Base-by-base conservation (phyloP, 2,888 invertebrate species). In the Ganaspis brasiliensis region DNA sequence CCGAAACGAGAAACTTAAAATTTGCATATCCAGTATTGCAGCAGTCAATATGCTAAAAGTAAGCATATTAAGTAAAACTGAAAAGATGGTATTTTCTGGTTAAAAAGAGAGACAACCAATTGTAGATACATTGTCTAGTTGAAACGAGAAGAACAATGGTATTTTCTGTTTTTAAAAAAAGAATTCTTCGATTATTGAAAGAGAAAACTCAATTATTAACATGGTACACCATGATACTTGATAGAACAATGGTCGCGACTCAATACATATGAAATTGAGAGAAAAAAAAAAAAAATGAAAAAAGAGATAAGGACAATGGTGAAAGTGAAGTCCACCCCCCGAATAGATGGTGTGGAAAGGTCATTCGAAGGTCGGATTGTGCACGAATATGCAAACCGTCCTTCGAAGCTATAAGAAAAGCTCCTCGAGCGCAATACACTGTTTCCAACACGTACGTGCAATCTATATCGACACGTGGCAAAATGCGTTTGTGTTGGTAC, bases 401-500 rank as follows among this genome's bases (percentile, higher is more conserved):
- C 82, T 81, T 83, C 84, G 79, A 55, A 57, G 75, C 81, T 82
- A 81, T 79, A 81, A 82, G 82, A 81, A 80, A 81, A 82, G 79
- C 83, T 81, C 74, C 78, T 78, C 72, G 76, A 75, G 75, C 73
- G 73, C 79, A 76, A 73, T 26, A 67, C 73, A 73, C 52, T 74
- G 74, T 73, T 55, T 74, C 77, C 74, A 77, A 79, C 82, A 56
- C 14, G 56, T 10, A 21, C 72, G 76, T 72, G 78, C 37, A 77
- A 74, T 74, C 77, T 74, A 75, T 72, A 52, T 74, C 74, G 74
- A 45, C 77, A 79, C 77, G 81, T 82, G 79, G 78, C 57, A 75
- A 19, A 19, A 73, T 78, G 78, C 79, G 78, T 78, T 78, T 63
- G 85, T 88, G 79, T 88, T 82, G 80, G 89, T 88, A 83, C 89